A percentile compares a stretch with the other conserved stretches of the same genome.
These are phyloP conservation scores for Acronicta alni DNA, from an alignment of 2,888 invertebrate genomes.

Conservation along the genomic window DNA sequence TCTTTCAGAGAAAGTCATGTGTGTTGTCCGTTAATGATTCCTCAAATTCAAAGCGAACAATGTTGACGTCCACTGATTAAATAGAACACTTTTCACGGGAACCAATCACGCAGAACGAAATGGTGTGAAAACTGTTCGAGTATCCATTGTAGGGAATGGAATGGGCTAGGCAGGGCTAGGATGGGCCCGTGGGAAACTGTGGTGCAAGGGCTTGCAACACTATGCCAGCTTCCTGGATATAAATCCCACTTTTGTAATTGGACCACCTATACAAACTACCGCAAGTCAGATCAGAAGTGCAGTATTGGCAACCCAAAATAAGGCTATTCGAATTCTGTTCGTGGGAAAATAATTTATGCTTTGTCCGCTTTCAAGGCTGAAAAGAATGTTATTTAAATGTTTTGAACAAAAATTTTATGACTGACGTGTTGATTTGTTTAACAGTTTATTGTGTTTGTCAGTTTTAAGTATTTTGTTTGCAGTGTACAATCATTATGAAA, in stretches of 20 bases:
- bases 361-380: constrained; percentile 36
- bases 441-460: not conserved
- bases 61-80: constrained; percentile 69
- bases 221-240: constrained; percentile 28
- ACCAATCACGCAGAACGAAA: constrained; percentile 75
- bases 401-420: constrained; percentile 20
- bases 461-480: not conserved
- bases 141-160: constrained; percentile 68
- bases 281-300: not conserved
- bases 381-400: constrained; percentile 35
- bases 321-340: constrained; percentile 15
- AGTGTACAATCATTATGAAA: constrained; percentile 8
- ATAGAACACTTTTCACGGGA: constrained; percentile 72
- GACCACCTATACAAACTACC: not conserved
- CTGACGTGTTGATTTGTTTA: constrained; percentile 3
- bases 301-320: constrained; percentile 1
- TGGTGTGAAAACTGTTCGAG: constrained; percentile 81
- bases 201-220: constrained; percentile 46
- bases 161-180: constrained; percentile 78
- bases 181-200: constrained; percentile 78
- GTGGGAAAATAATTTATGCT: constrained; percentile 42
- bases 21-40: constrained; percentile 62
- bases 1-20: constrained; percentile 71
- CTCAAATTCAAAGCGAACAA: constrained; percentile 66
- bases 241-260: constrained; percentile 17